phyloP scores from a whole-genome alignment of 2,113 vertebrate species.

The Mus musculus region GRCm39 chr3:148148501-148149000 shows the following conservation, averaged over 20 bases:
- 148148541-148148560: background rate
- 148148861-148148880: background rate
- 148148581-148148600: background rate
- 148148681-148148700: background rate
- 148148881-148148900: background rate
- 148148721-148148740: background rate
- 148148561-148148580: background rate
- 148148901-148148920: background rate
- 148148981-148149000: conserved; percentile 41
- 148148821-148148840: background rate
- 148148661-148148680: background rate
- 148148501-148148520: background rate
- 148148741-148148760: background rate
- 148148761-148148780: background rate
- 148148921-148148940: conserved; percentile 17
- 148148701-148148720: conserved; percentile 9
- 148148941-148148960: conserved; percentile 1
- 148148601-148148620: background rate
- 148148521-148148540: background rate
- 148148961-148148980: background rate
- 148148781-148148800: background rate
- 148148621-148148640: background rate
- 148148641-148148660: background rate
- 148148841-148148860: background rate
- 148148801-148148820: background rate